Evolutionary conservation across 23 tunicate genomes (phyloP).

Genomic region (Ascidia mentula): DNA sequence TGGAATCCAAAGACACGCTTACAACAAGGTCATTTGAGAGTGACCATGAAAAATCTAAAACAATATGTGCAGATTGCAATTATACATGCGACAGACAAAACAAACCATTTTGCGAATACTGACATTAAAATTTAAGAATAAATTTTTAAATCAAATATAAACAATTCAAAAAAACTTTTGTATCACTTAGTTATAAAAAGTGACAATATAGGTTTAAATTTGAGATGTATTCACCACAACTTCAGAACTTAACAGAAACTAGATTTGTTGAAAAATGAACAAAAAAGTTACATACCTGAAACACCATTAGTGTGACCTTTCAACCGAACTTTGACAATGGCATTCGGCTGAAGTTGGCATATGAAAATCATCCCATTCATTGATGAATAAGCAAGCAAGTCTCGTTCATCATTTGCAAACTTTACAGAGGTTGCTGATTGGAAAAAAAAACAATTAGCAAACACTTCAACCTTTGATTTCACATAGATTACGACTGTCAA

Average conservation of each 20-base stretch:
- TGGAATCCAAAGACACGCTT: conserved; percentile 59
- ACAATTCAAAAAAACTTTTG: too few relatives aligned
- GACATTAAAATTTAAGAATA: too few relatives aligned
- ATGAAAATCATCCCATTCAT: conserved; percentile 48
- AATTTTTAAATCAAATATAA: too few relatives aligned
- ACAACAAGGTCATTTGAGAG: conserved; percentile 88
- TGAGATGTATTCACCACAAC: not conserved
- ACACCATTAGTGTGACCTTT: conserved; percentile 61
- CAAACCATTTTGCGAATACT: too few relatives aligned
- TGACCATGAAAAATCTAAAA: conserved; percentile 94
- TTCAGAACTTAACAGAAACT: too few relatives aligned
- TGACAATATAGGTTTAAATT: too few relatives aligned
- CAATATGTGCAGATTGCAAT: too few relatives aligned
- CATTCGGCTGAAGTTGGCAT: conserved; percentile 51
- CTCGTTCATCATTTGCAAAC: conserved; percentile 86
- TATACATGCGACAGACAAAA: too few relatives aligned
- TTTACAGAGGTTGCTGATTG: conserved; percentile 66
- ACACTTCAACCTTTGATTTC: not conserved
- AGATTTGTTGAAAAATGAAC: too few relatives aligned
- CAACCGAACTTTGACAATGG: conserved; percentile 36
- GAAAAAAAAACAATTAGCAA: not conserved
- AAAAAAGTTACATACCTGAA: conserved; percentile 73
- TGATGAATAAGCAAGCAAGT: conserved; percentile 75
- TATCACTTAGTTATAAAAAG: too few relatives aligned
- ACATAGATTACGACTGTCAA: too few relatives aligned